A percentile compares a stretch with the other conserved stretches of the same genome.
These are phyloP conservation scores for Micronisus gabar DNA, from an alignment of 2,113 vertebrate species.

Conservation along the genomic window DNA sequence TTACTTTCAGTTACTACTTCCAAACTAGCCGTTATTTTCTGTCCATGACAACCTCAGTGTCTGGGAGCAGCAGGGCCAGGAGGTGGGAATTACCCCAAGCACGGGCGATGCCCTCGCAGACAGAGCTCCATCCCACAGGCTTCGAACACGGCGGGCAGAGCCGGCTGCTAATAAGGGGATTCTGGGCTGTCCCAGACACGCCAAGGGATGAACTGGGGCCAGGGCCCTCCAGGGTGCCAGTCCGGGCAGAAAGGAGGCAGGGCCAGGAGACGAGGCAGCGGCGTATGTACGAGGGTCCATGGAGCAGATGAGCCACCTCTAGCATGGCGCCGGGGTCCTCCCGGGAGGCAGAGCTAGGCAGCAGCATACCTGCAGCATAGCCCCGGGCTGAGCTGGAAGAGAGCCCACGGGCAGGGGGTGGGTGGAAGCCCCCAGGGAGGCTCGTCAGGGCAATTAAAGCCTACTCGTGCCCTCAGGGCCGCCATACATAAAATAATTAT, in stretches of 20 bases:
- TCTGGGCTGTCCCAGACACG: background rate
- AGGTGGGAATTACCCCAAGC: background rate
- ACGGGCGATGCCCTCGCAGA: rapidly evolving
- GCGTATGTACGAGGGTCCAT: rapidly evolving
- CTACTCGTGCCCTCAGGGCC: background rate
- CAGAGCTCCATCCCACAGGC: background rate
- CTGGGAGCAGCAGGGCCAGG: background rate
- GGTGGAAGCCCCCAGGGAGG: background rate
- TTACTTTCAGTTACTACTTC: background rate
- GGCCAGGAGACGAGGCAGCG: background rate
- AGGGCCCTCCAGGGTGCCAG: background rate
- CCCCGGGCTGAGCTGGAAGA: background rate
- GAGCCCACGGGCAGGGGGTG: background rate
- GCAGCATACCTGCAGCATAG: background rate
- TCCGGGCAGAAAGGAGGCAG: background rate
- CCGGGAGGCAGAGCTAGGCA: background rate
- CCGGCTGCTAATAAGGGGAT: rapidly evolving
- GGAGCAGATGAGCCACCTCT: background rate
- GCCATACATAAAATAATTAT: background rate
- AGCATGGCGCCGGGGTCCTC: rapidly evolving
- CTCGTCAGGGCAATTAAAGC: background rate
- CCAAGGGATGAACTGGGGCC: background rate
- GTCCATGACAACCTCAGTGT: background rate
- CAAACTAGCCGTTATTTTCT: background rate
- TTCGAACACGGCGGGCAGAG: rapidly evolving